A percentile compares a stretch with the other conserved stretches of the same genome.
Conservation (phyloP, 2,888 invertebrate species). For the Leptopilina myrica region DNA sequence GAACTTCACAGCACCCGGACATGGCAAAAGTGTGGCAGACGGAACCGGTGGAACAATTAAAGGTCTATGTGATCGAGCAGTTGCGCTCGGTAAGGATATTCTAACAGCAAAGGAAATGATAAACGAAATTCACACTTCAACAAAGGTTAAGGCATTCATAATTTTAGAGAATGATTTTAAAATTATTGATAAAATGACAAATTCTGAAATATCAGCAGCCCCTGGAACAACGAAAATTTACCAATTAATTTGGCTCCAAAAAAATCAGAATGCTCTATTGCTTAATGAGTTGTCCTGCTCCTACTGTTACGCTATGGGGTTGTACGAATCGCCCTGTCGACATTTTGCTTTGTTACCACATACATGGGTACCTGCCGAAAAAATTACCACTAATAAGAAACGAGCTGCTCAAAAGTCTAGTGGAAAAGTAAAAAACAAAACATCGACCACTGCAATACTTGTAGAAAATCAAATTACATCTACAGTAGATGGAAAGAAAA, state of each 20-base stretch:
- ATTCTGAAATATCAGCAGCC: constrained; percentile 12
- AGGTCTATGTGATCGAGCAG: constrained; percentile 44
- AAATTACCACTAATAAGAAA: background rate
- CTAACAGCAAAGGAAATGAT: constrained; percentile 36
- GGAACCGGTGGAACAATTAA: constrained; percentile 43
- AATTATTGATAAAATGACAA: constrained; percentile 2
- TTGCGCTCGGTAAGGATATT: constrained; percentile 37
- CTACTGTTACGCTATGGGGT: constrained; percentile 8
- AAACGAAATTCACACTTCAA: background rate
- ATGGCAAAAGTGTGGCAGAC: constrained; percentile 47
- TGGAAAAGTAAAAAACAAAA: background rate
- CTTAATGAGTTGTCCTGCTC: constrained; percentile 35
- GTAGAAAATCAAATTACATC: background rate
- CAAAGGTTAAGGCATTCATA: constrained; percentile 31
- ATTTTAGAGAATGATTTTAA: constrained; percentile 9
- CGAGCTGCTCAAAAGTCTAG: background rate
- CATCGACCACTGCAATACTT: background rate
- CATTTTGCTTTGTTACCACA: constrained; percentile 35
- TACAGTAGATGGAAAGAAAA: background rate
- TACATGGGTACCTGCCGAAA: constrained; percentile 14
- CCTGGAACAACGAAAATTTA: constrained; percentile 29
- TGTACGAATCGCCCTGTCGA: constrained; percentile 6
- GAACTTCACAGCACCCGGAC: constrained; percentile 48
- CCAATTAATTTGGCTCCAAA: constrained; percentile 34
- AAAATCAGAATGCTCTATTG: constrained; percentile 18